Base-by-base conservation (phyloP, 1,140 invertebrate species). In the Polypedilum vanderplanki region DNA sequence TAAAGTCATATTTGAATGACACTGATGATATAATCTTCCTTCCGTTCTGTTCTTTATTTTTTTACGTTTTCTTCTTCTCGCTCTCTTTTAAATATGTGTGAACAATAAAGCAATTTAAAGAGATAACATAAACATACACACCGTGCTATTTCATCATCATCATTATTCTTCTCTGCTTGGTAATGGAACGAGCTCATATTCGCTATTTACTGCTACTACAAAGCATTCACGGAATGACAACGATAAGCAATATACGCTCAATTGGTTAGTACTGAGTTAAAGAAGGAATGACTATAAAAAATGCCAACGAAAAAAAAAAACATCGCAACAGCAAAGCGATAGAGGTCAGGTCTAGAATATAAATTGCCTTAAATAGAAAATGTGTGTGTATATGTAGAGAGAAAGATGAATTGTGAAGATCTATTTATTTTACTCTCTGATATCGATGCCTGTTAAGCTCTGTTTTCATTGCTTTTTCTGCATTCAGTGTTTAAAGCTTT, bases 41-140 rank as follows among this genome's bases (percentile, higher is more conserved):
- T 57, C 46, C 46, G 46, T 15, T 57, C 12, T n/a, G 12, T 12
- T 46, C 46, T 57, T n/a, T 57, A 46, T 46, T 46, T 46, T 15
- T 46, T 8, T 46, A 46, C 15, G 41, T 46, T 12, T 57, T 57
- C 12, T 57, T n/a, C n/a, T 57, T 57, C 4, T n/a, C 12, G 41
- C 46, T 57, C 46, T n/a, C 15, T 33, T n/a, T 57, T 57, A 57
- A 57, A 57, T 57, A 57, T 57, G 46, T 57, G 46, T n/a, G 46
- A 57, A 57, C 46, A 57, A 57, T 57, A 57, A 57, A 57, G 46
- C 12, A 57, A 57, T 57, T 57, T 57, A 57, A 57, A 57, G 46
- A 57, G 46, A 57, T 57, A 57, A 57, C 46, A 57, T 57, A 57
- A 57, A 57, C 24, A 33, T 5, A 33, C 46, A 57, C 46, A n/a